These are phyloP conservation scores for Struthidea cinerea DNA, from an alignment of 2,113 vertebrate species.

Conservation along the genomic window DNA sequence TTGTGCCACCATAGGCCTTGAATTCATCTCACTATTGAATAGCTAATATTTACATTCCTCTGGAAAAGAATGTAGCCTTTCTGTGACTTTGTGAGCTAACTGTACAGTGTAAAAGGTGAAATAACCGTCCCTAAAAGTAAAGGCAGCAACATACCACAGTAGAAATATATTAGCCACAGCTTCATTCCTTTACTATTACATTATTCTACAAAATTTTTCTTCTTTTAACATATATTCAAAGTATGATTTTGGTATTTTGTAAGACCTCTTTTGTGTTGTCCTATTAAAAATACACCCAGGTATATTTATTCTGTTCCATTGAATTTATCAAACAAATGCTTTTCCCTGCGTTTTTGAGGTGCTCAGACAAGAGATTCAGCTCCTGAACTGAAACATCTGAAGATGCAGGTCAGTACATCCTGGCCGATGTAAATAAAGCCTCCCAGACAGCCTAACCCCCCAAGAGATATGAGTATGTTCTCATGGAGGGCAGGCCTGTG, in stretches of 20 bases:
- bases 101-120: neutral
- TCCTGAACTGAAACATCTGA: neutral
- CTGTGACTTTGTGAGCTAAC: neutral
- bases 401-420: neutral
- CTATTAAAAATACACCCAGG: neutral
- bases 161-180: neutral
- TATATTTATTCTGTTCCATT: neutral
- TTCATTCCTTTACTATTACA: neutral
- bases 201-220: neutral
- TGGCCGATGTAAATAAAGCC: neutral
- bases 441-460: rapidly evolving
- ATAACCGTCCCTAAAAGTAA: neutral
- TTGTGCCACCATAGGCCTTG: neutral
- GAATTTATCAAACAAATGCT: neutral
- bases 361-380: neutral
- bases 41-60: neutral
- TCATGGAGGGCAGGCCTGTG: neutral
- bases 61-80: neutral
- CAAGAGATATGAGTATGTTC: rapidly evolving
- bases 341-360: neutral
- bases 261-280: neutral
- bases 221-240: neutral
- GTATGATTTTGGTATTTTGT: neutral
- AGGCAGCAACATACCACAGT: neutral
- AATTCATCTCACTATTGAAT: neutral